Conservation (phyloP, 2,113 vertebrate species). For the Chauna torquata region DNA sequence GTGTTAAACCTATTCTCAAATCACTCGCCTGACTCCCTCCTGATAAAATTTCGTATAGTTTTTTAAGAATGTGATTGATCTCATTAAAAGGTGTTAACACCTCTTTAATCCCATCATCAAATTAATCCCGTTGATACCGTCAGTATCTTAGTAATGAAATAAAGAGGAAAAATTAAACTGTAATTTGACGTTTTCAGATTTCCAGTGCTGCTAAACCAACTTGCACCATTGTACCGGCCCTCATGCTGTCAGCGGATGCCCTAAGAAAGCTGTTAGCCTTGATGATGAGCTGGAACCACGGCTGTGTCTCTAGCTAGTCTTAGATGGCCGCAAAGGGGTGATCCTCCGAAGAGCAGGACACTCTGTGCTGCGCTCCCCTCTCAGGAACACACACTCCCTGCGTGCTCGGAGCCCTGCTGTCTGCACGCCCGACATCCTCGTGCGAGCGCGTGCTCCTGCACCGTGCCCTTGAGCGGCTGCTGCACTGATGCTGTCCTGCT, state of each 20-base stretch:
- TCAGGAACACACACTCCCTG: not conserved
- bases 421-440: not conserved
- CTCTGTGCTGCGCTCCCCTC: not conserved
- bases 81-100: not conserved
- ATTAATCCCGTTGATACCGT: not conserved
- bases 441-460: not conserved
- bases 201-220: not conserved
- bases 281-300: constrained; percentile 35
- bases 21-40: not conserved
- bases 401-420: not conserved
- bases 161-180: not conserved
- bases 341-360: constrained; percentile 1
- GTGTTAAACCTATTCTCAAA: not conserved
- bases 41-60: not conserved
- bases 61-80: not conserved
- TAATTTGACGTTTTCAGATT: constrained; percentile 19
- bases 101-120: not conserved
- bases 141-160: not conserved
- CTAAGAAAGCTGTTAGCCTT: constrained; percentile 10
- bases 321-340: not conserved
- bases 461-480: not conserved
- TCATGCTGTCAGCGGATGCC: constrained; percentile 6
- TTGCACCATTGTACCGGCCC: not conserved
- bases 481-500: not conserved
- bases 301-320: not conserved